A percentile compares a stretch with the other conserved stretches of the same genome.
phyloP scores from a whole-genome alignment of 2,797 vertebrate genomes.

The Malacoctenus gilli region DNA sequence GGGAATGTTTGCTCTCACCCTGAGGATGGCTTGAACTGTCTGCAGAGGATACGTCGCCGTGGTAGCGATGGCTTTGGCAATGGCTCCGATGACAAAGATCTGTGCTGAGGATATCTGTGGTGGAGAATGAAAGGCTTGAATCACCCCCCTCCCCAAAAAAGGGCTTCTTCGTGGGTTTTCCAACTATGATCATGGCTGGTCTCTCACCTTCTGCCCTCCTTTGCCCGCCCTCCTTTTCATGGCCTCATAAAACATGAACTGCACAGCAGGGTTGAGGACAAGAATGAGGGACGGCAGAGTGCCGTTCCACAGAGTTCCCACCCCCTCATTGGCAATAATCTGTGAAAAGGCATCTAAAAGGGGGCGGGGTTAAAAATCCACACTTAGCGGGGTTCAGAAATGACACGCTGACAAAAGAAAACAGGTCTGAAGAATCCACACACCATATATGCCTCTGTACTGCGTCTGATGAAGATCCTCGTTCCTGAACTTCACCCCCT shows the following conservation, averaged over 20 bases:
- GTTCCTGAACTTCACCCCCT: constrained; percentile 84
- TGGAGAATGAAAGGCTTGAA: constrained; percentile 6
- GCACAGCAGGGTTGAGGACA: constrained; percentile 84
- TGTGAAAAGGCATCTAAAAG: constrained; percentile 82
- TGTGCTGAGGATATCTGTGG: constrained; percentile 81
- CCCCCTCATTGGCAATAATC: constrained; percentile 81
- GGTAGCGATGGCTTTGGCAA: constrained; percentile 85
- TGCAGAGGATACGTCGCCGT: constrained; percentile 84
- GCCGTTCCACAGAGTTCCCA: constrained; percentile 82
- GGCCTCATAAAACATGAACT: constrained; percentile 87
- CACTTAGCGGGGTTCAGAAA: background rate
- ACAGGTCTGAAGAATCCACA: constrained; percentile 2
- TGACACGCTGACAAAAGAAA: background rate
- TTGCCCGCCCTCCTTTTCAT: constrained; percentile 82
- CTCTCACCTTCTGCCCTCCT: constrained; percentile 74
- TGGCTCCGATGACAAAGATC: constrained; percentile 84
- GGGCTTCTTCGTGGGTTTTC: background rate
- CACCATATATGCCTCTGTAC: constrained; percentile 84
- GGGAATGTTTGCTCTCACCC: constrained; percentile 74
- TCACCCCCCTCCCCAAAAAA: background rate
- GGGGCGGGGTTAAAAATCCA: background rate
- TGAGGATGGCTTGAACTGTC: constrained; percentile 84
- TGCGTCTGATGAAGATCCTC: constrained; percentile 83
- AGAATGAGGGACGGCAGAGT: constrained; percentile 84
- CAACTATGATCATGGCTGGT: too few relatives aligned